Base-by-base conservation (phyloP, 2,888 invertebrate species). In the Dromius quadrimaculatus region DNA sequence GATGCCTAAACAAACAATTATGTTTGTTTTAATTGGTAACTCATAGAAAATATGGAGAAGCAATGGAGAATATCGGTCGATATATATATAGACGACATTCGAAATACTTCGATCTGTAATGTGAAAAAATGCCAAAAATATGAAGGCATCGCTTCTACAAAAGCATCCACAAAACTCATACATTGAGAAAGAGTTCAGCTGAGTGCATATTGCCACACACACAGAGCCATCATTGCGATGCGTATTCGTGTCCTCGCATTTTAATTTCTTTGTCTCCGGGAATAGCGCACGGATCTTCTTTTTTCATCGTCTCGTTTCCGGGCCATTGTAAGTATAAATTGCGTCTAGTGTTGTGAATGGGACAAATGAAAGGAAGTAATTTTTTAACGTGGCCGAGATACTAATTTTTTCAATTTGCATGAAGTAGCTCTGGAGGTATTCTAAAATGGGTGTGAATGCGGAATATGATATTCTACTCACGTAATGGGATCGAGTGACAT, bases 221-320 rank as follows among this genome's bases (percentile, higher is more conserved):
- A 15, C 32, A 54, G 50, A 20, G 11, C 11, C 15, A 9, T 1
- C 2, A n/a, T 36, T 15, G 17, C 13, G 57, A 32, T 17, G 17
- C 34, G 36, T 59, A 23, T 22, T 13, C 57, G 66, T 66, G 66
- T 17, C 15, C 54, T 19, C 23, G 66, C 66, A 66, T 66, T 66
- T 66, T 66, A 66, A 66, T 66, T 66, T 66, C 66, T 66, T 66
- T 66, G 66, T 66, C 57, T 66, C 66, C 54, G 19, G 41, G 38
- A 36, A 66, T 54, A 41, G 66, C 38, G 66, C 17, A 17, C 20
- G 8, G 62, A 62, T 62, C 62, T 41, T 62, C 38, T 62, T 62
- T 62, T 41, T 62, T 50, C 65, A 22, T 43, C 45, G 43, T 19
- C 32, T 38, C 32, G 68, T 59, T 59, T 59, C 43, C 45, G 57